Evolutionary conservation across 2,888 invertebrate species (phyloP), one percentile per base, ranked within the genome.

Genomic region (Acholoe squamosa): DNA sequence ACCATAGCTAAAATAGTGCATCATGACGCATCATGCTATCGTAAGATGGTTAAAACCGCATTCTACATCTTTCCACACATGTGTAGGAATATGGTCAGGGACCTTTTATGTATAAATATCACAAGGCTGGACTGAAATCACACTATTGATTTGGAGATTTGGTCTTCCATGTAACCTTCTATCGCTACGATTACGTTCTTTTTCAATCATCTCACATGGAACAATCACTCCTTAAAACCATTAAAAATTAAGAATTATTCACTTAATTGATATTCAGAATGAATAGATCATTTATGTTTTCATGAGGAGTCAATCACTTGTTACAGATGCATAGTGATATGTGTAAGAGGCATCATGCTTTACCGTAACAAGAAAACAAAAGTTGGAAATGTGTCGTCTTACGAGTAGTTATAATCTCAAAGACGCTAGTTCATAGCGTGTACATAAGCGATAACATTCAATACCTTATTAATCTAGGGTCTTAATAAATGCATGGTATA

Each of bases 31-130:
- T n/a, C n/a, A n/a, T n/a, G n/a, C n/a, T n/a, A n/a, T n/a, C n/a
- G n/a, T n/a, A n/a, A n/a, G n/a, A n/a, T n/a, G n/a, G n/a, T n/a
- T n/a, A n/a, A 43, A 43, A 43, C 43, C 43, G 43, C 10, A 43
- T 43, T 43, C 43, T 43, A 7, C 5, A 43, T 10, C 43, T 43
- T 43, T 43, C 43, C 43, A 43, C 43, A 43, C 19, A 7, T 61
- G 19, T 61, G 61, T 14, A 28, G 71, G 71, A 71, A 71, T 71
- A 71, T 28, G 71, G 71, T 71, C 71, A 28, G 71, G 71, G 71
- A 71, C 71, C 71, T 71, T 67, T 71, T 25, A 71, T 71, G 71
- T 22, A 71, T 71, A 71, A n/a, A 71, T 71, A 71, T 71, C 71
- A 71, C 71, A 71, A 71, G 71, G 61, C 5, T 28, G 25, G 71